Base-by-base conservation (phyloP, 2,797 vertebrate species). In the Chanos chanos region DNA sequence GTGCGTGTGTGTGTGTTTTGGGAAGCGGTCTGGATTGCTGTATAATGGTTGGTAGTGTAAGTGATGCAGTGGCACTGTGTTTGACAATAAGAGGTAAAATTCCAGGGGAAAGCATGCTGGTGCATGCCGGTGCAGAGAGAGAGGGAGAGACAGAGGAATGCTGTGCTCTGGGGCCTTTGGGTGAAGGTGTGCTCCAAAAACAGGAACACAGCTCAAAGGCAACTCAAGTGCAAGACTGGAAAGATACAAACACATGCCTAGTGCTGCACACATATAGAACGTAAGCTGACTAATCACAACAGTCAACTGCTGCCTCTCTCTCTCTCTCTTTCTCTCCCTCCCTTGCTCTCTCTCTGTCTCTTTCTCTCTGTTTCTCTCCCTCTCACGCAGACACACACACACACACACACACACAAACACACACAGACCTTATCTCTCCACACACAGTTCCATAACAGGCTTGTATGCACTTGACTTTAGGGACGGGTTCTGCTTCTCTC, bases 101-200 rank as follows among this genome's bases (percentile, higher is more conserved):
- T 49, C 21, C 49, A 61, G 22, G 13, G 13, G 3, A 24, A 16
- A 25, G 8, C 56, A 59, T 50, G 59, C 22, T 6, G 37, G 21
- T 57, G 57, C 73, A 52, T 25, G 73, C 18, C n/a, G n/a, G n/a
- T n/a, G n/a, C n/a, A 28, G 4, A 28, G 2, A 28, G 33, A 30
- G 41, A 18, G 51, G 45, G 56, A 25, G 9, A 72, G 34, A 48
- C 50, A 9, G 30, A 71, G 49, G 61, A 72, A 77, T 76, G 71
- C 59, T 50, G 28, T 24, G 51, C 31, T 36, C 41, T 25, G 48
- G 34, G 39, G 25, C 39, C 27, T 21, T n/a, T n/a, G n/a, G n/a
- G n/a, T 50, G 19, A 45, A n/a, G 28, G 31, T 25, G 16, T 16
- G 24, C 52, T 13, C 59, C 16, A 8, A n/a, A 50, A 13, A 24